Base-by-base conservation (phyloP, 2,797 vertebrate species). In the Siniperca obscura region DNA sequence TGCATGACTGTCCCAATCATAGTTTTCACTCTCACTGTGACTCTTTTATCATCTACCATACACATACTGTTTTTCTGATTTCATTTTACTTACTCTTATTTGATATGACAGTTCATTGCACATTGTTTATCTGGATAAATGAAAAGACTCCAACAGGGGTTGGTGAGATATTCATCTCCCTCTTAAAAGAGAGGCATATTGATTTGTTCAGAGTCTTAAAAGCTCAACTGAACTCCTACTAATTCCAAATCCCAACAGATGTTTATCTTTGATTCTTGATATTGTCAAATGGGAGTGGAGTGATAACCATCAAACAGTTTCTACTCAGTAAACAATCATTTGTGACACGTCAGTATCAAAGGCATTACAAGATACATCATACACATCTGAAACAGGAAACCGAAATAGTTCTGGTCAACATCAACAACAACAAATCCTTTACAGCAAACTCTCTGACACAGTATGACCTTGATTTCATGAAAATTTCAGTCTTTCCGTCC, bases 151-250 rank as follows among this genome's bases (percentile, higher is more conserved):
- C 42, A 76, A n/a, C 55, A 44, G 50, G 25, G 36, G 27, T 44
- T 83, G 38, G 46, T 75, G 81, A 88, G 84, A 93, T 90, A 89
- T 84, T 80, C 46, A 92, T 92, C 89, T 89, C 74, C 64, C 72
- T 81, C 40, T 84, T 84, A 72, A 90, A 91, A 86, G 52, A 57
- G 62, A 83, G 78, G 46, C 22, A 16, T 89, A 93, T 92, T 88
- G 90, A 95, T 93, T 92, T 91, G 70, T 83, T 90, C 13, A 48
- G 87, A 81, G 71, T 89, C 84, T 89, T 90, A 83, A 93, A 90
- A 88, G 88, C 86, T 86, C 76, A 74, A 40, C 60, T 78, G 72
- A 90, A 84, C 60, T 77, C 70, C 44, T 5, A 69, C 84, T 86
- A 79, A 91, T 87, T 84, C 81, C 69, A 81, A 90, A 88, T 82